phyloP scores from a whole-genome alignment of 2,113 vertebrate species.

The Semnornis frantzii region DNA sequence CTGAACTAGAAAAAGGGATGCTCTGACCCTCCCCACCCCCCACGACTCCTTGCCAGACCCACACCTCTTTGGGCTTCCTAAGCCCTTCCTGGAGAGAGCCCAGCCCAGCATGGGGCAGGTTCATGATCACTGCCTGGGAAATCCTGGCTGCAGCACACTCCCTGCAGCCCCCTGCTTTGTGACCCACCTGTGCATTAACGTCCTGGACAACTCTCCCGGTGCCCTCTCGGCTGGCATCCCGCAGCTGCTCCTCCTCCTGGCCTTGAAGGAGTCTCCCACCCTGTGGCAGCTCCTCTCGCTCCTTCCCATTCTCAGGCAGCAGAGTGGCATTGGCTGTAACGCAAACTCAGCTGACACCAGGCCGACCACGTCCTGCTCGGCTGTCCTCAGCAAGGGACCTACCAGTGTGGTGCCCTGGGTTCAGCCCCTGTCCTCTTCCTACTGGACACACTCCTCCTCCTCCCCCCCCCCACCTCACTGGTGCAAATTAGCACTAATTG shows the following conservation, averaged over 20 bases:
- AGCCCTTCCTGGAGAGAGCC: neutral
- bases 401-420: accelerated
- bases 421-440: neutral
- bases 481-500: neutral
- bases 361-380: neutral
- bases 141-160: accelerated
- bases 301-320: neutral
- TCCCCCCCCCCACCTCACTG: neutral
- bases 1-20: neutral
- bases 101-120: neutral
- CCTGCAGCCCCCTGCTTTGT: neutral
- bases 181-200: neutral
- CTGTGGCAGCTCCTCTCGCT: neutral
- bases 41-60: neutral
- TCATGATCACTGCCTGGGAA: neutral
- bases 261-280: constrained; percentile 2
- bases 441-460: neutral
- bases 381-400: neutral
- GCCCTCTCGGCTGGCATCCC: neutral
- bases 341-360: neutral
- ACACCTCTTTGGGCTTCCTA: neutral
- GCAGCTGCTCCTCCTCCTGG: constrained; percentile 43
- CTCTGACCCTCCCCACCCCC: neutral
- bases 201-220: neutral
- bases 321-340: neutral